Percentiles rank a stretch among this genome's conserved stretches.
Evolutionary conservation across 2,888 invertebrate species (phyloP).

Genomic region (Eurytoma adleriae): DNA sequence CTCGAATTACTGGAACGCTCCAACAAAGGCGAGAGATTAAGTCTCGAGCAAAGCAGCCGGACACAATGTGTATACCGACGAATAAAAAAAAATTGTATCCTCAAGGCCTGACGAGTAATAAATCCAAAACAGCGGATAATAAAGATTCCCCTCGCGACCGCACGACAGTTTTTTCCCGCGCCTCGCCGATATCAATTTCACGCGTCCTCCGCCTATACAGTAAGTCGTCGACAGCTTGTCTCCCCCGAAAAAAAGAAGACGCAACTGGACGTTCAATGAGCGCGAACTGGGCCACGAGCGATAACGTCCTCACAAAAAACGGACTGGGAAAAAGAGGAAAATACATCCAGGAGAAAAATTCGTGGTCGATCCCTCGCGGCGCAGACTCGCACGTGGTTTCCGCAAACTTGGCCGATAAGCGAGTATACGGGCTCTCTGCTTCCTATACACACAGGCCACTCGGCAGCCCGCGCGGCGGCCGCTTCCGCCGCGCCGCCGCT

Average conservation of each 20-base stretch:
- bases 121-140: background rate
- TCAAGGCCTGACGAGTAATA: background rate
- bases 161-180: background rate
- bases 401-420: conserved; percentile 61
- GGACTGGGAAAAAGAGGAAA: background rate
- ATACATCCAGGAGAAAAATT: background rate
- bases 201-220: background rate
- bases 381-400: conserved; percentile 44
- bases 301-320: background rate
- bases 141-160: background rate
- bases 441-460: conserved; percentile 30
- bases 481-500: background rate
- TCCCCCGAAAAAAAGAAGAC: background rate
- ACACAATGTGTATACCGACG: background rate
- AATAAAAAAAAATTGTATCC: background rate
- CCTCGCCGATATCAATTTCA: conserved; percentile 5
- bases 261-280: background rate
- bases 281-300: conserved; percentile 18
- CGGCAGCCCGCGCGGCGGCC: conserved; percentile 34
- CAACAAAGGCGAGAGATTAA: no score
- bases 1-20: no score
- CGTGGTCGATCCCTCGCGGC: background rate
- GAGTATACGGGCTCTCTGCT: conserved; percentile 50
- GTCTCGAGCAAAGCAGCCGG: no score
- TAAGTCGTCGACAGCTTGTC: conserved; percentile 1